phyloP scores from a whole-genome alignment of 2,113 vertebrate genomes.

The Stigmatopora nigra region DNA sequence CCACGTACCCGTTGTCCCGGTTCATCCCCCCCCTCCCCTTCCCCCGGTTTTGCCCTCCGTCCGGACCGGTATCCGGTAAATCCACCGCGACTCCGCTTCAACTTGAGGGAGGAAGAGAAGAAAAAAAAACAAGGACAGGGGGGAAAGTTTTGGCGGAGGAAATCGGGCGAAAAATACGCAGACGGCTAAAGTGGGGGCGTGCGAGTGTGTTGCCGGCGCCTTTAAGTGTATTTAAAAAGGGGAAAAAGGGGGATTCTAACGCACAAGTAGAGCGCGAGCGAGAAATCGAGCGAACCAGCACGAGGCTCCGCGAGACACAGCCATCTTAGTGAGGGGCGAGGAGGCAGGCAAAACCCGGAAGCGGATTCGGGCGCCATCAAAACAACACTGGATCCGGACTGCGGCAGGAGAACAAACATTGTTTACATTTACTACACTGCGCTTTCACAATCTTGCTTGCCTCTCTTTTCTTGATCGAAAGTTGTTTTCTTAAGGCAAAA shows the following conservation, averaged over 20 bases:
- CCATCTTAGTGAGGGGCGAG: constrained; percentile 85
- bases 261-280: constrained; percentile 71
- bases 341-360: constrained; percentile 76
- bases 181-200: constrained; percentile 54
- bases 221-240: constrained; percentile 19
- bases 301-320: constrained; percentile 94
- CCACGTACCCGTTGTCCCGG: constrained; percentile 70
- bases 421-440: constrained; percentile 7
- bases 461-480: background rate
- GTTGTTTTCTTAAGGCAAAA: background rate
- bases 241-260: constrained; percentile 62
- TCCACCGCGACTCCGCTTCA: constrained; percentile 66
- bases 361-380: constrained; percentile 35
- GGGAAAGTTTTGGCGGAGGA: constrained; percentile 61
- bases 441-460: background rate
- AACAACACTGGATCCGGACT: constrained; percentile 50
- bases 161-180: constrained; percentile 64
- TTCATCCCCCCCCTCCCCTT: constrained; percentile 71
- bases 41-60: constrained; percentile 60
- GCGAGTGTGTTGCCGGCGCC: constrained; percentile 37
- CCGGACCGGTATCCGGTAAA: constrained; percentile 77
- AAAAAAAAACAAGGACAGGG: constrained; percentile 45
- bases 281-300: constrained; percentile 82
- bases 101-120: constrained; percentile 20
- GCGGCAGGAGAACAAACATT: constrained; percentile 16